Percentiles rank a stretch among this genome's conserved stretches.
Conservation (phyloP, 2,797 vertebrate species). For the Schizopygopsis malacanthus region DNA sequence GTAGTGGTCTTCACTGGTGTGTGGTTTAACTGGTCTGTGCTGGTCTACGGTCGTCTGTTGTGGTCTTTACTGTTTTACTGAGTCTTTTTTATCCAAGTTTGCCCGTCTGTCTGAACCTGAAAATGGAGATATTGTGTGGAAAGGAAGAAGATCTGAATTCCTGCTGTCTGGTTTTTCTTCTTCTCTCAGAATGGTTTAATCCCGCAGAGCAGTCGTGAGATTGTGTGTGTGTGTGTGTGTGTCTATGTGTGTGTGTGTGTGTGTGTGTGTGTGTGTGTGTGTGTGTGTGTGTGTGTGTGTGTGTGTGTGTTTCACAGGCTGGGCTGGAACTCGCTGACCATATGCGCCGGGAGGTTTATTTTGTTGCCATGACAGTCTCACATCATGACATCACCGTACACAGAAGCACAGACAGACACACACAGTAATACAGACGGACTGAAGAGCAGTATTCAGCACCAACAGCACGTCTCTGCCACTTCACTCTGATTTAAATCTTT, state of each 20-base stretch:
- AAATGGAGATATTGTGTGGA: neutral
- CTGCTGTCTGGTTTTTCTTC: neutral
- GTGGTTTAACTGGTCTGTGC: neutral
- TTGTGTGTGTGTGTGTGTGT: conserved; percentile 34
- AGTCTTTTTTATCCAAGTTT: neutral
- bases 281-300: conserved; percentile 39
- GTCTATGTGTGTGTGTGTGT: conserved; percentile 38
- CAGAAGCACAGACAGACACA: conserved; percentile 39
- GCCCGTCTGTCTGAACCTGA: neutral
- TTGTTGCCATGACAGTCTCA: conserved; percentile 58
- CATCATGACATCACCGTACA: conserved; percentile 58
- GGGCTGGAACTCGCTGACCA: conserved; percentile 46
- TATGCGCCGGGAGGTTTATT: conserved; percentile 58
- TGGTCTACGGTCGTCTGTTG: neutral
- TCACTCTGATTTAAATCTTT: neutral
- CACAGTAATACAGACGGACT: neutral
- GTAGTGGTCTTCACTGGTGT: neutral
- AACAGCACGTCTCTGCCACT: neutral
- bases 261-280: conserved; percentile 21
- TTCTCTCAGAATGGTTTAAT: neutral
- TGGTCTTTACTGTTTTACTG: neutral
- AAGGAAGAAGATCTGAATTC: neutral
- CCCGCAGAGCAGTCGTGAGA: neutral
- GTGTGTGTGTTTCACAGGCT: conserved; percentile 42
- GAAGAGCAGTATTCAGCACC: neutral